Base-by-base conservation (phyloP, 2,113 vertebrate species). In the Sinocyclocheilus maitianheensis region DNA sequence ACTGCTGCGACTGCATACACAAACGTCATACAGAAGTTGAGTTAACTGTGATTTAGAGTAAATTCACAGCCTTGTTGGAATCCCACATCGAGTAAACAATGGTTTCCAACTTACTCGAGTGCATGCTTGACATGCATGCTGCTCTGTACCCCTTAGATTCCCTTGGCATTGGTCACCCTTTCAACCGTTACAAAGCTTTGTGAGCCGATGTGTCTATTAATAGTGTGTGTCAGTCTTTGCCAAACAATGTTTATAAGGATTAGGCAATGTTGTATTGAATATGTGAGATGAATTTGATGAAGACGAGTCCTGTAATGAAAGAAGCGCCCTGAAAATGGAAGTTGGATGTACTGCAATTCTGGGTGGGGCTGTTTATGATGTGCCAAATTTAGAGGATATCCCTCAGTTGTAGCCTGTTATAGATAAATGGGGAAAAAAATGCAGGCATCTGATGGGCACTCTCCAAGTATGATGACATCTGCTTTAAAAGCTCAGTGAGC, bases 121-220 rank as follows among this genome's bases (percentile, higher is more conserved):
- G 43, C 60, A 78, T 65, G 81, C 77, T 76, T 81, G 62, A 63
- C 34, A 81, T 80, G 16, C 58, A 37, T 85, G 30, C 24, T 10
- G 46, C 43, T 40, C 5, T 8, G 43, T 40, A 24, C 26, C 40
- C 22, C 22, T 48, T 30, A 76, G 53, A 81, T 84, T 81, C 87
- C 65, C 65, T 82, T 65, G 12, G 80, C 13, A 46, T 37, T 58
- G 62, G 79, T 77, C 75, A 14, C 69, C 37, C 77, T 77, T 71
- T 67, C 77, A 51, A 34, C 26, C 65, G 5, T 76, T 48, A 13
- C 1, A 48, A 55, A 62, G 24, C 53, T 20, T 67, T 18, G 77
- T 86, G 65, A 65, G 48, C 24, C 14, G 34, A 51, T 71, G 53
- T 40, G 13, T 86, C 81, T 90, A 53, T 86, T 90, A 90, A 86